Base-by-base conservation (phyloP, 2,113 vertebrate genomes). In the Alligator mississippiensis region DNA sequence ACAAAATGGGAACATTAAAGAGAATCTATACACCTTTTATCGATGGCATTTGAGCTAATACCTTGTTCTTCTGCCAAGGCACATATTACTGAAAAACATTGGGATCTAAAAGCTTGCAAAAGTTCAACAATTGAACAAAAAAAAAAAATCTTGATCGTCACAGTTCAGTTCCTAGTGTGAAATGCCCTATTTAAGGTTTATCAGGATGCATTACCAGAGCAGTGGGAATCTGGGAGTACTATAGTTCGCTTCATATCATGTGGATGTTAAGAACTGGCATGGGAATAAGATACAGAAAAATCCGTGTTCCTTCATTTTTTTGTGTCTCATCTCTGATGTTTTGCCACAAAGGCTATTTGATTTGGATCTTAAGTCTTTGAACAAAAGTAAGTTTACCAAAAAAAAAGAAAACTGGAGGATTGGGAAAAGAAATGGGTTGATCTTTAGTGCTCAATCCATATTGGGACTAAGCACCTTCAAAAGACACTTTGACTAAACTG, bases 1-100 rank as follows among this genome's bases (percentile, higher is more conserved):
- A 24, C 76, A 90, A 63, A 86, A 13, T 2, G 5, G 68, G 92
- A 88, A 87, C 55, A 2, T 55, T 9, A 61, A 12, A 38, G 72
- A 78, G 87, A 89, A 84, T 27, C 86, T 12, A n/a, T 11, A 77
- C 87, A 90, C 94, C 70, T 4, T 4, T 77, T 90, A 68, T 80
- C 84, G 80, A 19, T 76, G 82, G 89, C 75, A 85, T 81, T 4
- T 77, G 80, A 89, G 93, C 19, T 59, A 88, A 82, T 2, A 27
- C 0, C 0, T 64, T 68, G 61, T 64, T 78, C 79, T 88, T 91
- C 22, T 38, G 90, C 92, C 84, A 77, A 93, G 89, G 66, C 3
- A 87, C 58, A 30, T 28, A 12, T 14, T 4, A 9, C 60, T 79
- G 12, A 86, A 75, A 81, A n/a, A 25, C 16, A 4, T 60, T 15